Evolutionary conservation across 2,113 vertebrate genomes (phyloP), one percentile per base, ranked within the genome.

Genomic region (Chaetorhynchus papuensis): DNA sequence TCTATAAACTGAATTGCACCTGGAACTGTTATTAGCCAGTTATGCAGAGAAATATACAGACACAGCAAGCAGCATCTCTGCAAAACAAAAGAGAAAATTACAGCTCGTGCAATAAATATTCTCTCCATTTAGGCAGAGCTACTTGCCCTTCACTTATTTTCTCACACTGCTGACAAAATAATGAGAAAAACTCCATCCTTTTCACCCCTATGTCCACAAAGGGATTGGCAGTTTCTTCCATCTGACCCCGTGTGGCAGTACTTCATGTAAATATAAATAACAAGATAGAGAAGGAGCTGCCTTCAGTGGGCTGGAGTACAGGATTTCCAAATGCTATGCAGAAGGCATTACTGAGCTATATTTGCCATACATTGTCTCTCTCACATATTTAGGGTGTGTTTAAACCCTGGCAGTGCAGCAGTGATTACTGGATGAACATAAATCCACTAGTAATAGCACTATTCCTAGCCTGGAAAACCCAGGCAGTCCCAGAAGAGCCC

Each of bases 181-280:
- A 91, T 28, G 19, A 23, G 39, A n/a, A 70, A 17, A 11, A 2
- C 2, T 28, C 24, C 16, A 11, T 8, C 8, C 5, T 53, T 63
- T 59, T 35, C 19, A 26, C 13, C 50, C 33, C 64, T 13, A 20
- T 44, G 13, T n/a, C 14, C 53, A 50, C 49, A 44, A 39, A 59
- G 20, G 26, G 31, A 49, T 12, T 47, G 16, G 21, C 30, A 68
- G 7, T 33, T 28, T 22, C 50, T 85, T 60, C 70, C 54, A 54
- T 12, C 11, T 15, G 21, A 20, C 7, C 6, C 26, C 2, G 0
- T 13, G 15, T 39, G 39, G 10, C 28, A 41, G 9, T 45, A 7
- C 15, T 50, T 15, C 56, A 30, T 6, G 12, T 12, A 33, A 23
- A 50, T 4, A 21, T 3, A 28, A 18, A 56, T 10, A n/a, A 61